Conservation (phyloP, 64 coral and sea anemone genomes). For the Pachyseris speciosa region DNA sequence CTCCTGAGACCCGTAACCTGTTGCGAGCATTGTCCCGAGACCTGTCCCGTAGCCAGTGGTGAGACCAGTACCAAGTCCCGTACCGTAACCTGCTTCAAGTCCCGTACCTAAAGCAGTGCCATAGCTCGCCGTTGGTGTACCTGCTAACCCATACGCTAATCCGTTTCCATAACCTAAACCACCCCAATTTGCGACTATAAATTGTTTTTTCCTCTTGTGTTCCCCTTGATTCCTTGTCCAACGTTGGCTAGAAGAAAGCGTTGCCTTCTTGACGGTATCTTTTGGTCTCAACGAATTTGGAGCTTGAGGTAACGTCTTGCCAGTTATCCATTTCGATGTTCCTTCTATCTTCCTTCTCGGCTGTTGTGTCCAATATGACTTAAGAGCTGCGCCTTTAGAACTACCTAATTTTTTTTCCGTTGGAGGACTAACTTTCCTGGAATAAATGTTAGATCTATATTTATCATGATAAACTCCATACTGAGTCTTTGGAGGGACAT, state of each 20-base stretch:
- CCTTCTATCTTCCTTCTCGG: neutral
- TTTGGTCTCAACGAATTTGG: neutral
- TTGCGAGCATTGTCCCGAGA: constrained; percentile 14
- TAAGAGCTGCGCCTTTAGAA: neutral
- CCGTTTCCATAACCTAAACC: constrained; percentile 27
- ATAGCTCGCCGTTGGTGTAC: constrained; percentile 1
- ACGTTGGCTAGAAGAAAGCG: neutral
- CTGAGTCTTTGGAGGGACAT: neutral
- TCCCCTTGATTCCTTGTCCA: constrained; percentile 19
- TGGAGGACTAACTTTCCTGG: neutral
- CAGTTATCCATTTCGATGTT: neutral
- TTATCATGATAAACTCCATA: neutral
- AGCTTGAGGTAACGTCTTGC: neutral
- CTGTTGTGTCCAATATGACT: neutral
- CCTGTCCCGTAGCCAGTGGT: neutral
- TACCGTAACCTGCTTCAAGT: constrained; percentile 11
- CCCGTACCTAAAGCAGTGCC: neutral
- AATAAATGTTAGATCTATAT: neutral
- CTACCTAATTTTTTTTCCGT: neutral
- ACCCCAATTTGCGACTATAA: constrained; percentile 69
- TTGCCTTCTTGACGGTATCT: constrained; percentile 8
- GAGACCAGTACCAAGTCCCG: neutral
- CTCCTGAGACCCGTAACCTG: constrained; percentile 4
- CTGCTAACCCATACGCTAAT: neutral
- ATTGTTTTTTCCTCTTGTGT: constrained; percentile 73